phyloP scores from a whole-genome alignment of 2,888 invertebrate species.

The Cryptus viduatorius region DNA sequence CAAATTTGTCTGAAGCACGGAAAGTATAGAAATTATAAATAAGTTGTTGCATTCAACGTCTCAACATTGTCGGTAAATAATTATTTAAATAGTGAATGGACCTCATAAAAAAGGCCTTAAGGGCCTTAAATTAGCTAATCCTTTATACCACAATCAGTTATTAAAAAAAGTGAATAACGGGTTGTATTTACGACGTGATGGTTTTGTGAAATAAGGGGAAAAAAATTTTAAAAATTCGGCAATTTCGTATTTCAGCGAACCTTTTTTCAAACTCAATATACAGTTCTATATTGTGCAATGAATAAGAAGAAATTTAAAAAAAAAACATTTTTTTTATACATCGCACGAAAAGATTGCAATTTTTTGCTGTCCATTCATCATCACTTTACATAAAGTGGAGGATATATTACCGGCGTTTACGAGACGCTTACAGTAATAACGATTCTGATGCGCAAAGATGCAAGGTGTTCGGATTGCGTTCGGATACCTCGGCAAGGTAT shows the following conservation, averaged over 20 bases:
- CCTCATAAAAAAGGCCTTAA: background rate
- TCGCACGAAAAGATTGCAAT: background rate
- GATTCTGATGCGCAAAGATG: conserved; percentile 18
- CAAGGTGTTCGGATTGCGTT: conserved; percentile 43
- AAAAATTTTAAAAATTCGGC: no score
- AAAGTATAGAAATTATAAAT: background rate
- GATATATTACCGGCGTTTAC: conserved; percentile 27
- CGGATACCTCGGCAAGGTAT: background rate
- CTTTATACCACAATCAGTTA: no score
- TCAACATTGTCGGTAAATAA: conserved; percentile 5
- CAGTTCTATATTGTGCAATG: background rate
- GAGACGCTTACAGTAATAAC: conserved; percentile 32
- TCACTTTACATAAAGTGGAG: conserved; percentile 19
- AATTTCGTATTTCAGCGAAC: no score
- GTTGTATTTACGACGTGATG: no score
- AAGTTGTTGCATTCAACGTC: background rate
- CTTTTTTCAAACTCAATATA: background rate
- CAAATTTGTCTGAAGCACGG: background rate
- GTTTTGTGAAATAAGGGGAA: no score
- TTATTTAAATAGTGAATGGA: background rate
- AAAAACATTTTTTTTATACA: background rate
- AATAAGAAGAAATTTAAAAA: background rate
- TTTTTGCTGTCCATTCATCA: conserved; percentile 29
- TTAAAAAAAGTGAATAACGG: no score
- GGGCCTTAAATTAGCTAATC: background rate